Base-by-base conservation (phyloP, 2,888 invertebrate genomes). In the Apamea sordens region DNA sequence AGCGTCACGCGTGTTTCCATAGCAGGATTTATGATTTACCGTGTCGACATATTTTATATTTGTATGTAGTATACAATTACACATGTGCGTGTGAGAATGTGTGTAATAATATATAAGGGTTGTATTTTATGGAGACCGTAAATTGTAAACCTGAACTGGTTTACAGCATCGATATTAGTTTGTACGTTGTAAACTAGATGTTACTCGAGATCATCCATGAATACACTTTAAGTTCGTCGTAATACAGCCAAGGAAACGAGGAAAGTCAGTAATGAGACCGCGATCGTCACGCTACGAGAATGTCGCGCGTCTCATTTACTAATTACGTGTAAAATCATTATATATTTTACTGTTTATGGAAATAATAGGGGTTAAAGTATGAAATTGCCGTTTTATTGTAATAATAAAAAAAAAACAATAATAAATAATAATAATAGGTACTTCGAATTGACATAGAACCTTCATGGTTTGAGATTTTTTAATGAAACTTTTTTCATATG, bases 21-120 rank as follows among this genome's bases (percentile, higher is more conserved):
- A 44, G 53, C 72, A 50, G 13, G n/a, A 71, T 72, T 69, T 80
- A 80, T 80, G 80, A 80, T 76, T 56, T 73, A 63, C 47, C 10
- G 6, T 41, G 72, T 71, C 79, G 61, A 68, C 44, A 64, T 74
- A 76, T 73, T 50, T 63, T 72, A 79, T 68, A 59, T 80, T 69
- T 69, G 44, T 56, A 15, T 72, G 47, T 72, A 53, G 15, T 56
- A 21, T 18, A 21, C 15, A 47, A 47, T 56, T 70, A 32, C 28
- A 69, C 28, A 50, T 15, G 24, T 47, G 13, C 68, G 50, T n/a
- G 32, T 73, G 67, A 28, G 50, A 63, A 41, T 69, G 59, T 72
- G 21, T 28, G 65, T 75, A 32, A 50, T 36, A 59, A 59, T 73
- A 44, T 24, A 77, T 32, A 41, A 69, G 72, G 67, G 32, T 32